Evolutionary conservation across 1,140 invertebrate genomes (phyloP).

Genomic region (Tetranychus cinnabarinus): DNA sequence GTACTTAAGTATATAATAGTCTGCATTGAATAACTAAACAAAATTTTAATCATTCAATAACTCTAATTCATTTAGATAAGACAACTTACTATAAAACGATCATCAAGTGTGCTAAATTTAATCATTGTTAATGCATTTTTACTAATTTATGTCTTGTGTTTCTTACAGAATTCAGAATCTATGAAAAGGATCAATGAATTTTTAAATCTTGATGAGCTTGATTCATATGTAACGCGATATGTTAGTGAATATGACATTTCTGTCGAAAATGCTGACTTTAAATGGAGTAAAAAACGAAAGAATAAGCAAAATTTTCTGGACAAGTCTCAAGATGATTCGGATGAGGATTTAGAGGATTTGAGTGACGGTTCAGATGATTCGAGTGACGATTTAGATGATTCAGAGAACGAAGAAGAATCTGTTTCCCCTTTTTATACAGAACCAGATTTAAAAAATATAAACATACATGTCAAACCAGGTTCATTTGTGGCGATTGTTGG

Average conservation of each 20-base stretch:
- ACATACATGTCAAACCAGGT: constrained; percentile 11
- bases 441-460: constrained; percentile 8
- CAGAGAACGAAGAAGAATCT: not conserved
- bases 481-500: constrained; percentile 26
- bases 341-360: not conserved
- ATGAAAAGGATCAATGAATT: constrained; percentile 65
- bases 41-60: too few relatives aligned
- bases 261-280: not conserved
- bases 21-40: too few relatives aligned
- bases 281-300: not conserved
- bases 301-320: not conserved
- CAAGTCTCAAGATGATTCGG: not conserved
- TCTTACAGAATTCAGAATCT: constrained; percentile 35
- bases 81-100: too few relatives aligned
- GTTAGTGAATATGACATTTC: not conserved
- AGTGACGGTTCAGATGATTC: not conserved
- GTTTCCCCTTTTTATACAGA: not conserved
- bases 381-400: not conserved
- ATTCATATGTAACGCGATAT: constrained; percentile 5
- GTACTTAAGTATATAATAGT: too few relatives aligned
- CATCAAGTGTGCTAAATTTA: too few relatives aligned
- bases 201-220: constrained; percentile 46
- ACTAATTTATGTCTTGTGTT: not conserved
- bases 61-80: too few relatives aligned
- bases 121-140: not conserved